Percentiles rank a stretch among this genome's conserved stretches.
Conservation (phyloP, 2,888 invertebrate species). For the Aproaerema taeniolella region DNA sequence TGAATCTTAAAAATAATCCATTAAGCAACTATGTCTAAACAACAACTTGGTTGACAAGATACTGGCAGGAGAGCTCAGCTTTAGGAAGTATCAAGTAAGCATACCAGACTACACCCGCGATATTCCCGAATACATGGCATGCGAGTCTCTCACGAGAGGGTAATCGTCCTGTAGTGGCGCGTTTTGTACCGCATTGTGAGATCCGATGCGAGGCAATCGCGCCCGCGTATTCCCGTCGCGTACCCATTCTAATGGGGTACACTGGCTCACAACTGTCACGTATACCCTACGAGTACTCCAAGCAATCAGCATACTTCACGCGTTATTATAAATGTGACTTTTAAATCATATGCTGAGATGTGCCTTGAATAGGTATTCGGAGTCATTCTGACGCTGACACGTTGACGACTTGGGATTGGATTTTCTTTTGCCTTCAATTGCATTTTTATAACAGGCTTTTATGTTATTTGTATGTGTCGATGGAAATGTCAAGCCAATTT, state of each 20-base stretch:
- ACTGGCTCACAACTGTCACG: conserved; percentile 39
- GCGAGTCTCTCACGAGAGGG: conserved; percentile 52
- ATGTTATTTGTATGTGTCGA: too few relatives aligned
- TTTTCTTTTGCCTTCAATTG: background rate
- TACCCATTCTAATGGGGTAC: conserved; percentile 58
- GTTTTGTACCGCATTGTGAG: conserved; percentile 60
- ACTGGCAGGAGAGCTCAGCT: too few relatives aligned
- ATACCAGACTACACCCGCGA: too few relatives aligned
- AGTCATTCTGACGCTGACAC: background rate
- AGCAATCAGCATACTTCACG: conserved; percentile 43
- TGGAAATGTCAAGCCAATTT: too few relatives aligned
- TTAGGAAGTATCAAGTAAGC: too few relatives aligned
- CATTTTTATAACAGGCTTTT: too few relatives aligned
- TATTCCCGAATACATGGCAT: conserved; percentile 33
- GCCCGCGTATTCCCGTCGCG: conserved; percentile 51
- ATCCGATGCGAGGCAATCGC: conserved; percentile 48
- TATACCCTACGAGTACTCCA: conserved; percentile 38
- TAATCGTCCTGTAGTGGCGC: conserved; percentile 66
- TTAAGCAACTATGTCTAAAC: too few relatives aligned
- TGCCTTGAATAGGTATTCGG: conserved; percentile 33
- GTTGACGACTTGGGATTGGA: background rate
- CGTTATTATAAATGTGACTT: conserved; percentile 51
- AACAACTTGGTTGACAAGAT: too few relatives aligned
- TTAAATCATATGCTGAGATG: conserved; percentile 35
- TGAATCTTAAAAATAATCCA: too few relatives aligned